phyloP scores from a whole-genome alignment of 1,140 invertebrate species.

The Pararge aegeria region DNA sequence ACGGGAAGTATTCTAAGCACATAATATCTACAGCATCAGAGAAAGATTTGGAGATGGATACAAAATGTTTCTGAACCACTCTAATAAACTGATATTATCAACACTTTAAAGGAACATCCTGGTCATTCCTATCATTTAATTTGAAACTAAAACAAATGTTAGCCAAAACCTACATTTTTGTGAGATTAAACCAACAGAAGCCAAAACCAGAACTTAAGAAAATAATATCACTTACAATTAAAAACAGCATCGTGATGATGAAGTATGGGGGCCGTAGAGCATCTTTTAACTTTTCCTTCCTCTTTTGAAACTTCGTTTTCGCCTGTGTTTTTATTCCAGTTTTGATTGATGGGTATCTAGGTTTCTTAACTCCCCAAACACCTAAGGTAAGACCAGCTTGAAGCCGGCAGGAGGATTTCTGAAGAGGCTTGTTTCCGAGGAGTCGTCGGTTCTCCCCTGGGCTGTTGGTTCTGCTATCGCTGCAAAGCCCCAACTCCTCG shows the following conservation, averaged over 20 bases:
- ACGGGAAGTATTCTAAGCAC: no score
- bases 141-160: no score
- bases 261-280: slow-evolving; percentile 60
- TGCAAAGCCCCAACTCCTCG: slow-evolving; percentile 39
- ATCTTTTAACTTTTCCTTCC: slow-evolving; percentile 53
- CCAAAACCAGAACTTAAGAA: no score
- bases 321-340: slow-evolving; percentile 29
- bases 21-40: no score
- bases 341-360: slow-evolving; percentile 40
- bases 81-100: no score
- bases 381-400: slow-evolving; percentile 56
- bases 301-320: slow-evolving; percentile 58
- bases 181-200: no score
- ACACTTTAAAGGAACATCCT: no score
- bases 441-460: slow-evolving; percentile 55
- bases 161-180: no score
- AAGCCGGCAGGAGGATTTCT: slow-evolving; percentile 37
- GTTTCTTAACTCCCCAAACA: slow-evolving; percentile 44
- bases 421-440: slow-evolving; percentile 30
- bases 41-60: no score
- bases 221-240: slow-evolving; percentile 50
- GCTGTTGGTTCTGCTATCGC: slow-evolving; percentile 46
- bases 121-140: no score
- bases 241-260: slow-evolving; percentile 57
- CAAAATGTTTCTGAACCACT: no score